Percentiles rank a stretch among this genome's conserved stretches.
phyloP scores from a whole-genome alignment of 2,888 invertebrate species.

The Drosophila vallismaia region DNA sequence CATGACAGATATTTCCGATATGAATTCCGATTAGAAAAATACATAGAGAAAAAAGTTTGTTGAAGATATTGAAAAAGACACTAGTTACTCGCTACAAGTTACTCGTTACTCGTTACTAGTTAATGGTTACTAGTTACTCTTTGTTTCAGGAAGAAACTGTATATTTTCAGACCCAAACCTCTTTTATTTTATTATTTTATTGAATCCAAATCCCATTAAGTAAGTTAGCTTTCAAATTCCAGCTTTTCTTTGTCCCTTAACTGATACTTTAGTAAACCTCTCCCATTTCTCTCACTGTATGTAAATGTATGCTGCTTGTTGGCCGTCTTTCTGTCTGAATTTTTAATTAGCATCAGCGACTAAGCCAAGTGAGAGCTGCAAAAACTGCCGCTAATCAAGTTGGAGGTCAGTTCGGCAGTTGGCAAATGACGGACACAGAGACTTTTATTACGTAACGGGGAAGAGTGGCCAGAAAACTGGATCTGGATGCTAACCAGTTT shows the following conservation, averaged over 20 bases:
- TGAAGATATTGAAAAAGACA: too few species aligned
- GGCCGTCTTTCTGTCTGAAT: conserved; percentile 55
- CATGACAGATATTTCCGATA: conserved; percentile 29
- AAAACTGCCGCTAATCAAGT: conserved; percentile 67
- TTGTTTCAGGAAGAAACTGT: too few species aligned
- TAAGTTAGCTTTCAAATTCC: background rate
- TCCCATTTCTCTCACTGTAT: conserved; percentile 10
- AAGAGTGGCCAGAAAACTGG: conserved; percentile 45
- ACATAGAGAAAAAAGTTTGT: conserved; percentile 27
- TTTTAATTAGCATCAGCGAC: conserved; percentile 67
- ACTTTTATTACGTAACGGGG: conserved; percentile 61
- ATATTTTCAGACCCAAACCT: too few species aligned
- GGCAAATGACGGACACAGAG: conserved; percentile 25
- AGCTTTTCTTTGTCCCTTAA: background rate
- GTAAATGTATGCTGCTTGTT: conserved; percentile 32
- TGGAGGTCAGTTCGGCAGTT: conserved; percentile 66
- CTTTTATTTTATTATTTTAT: too few species aligned
- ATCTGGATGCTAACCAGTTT: conserved; percentile 29
- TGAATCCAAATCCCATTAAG: too few species aligned
- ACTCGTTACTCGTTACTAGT: too few species aligned
- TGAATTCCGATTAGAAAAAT: conserved; percentile 6
- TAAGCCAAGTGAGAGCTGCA: conserved; percentile 45
- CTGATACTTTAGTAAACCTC: background rate
- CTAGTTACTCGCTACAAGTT: too few species aligned
- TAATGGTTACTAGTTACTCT: too few species aligned